Percentiles rank a stretch among this genome's conserved stretches.
phyloP scores from a whole-genome alignment of 2,113 vertebrate genomes.

The Ophthalmolycus amberensis region DNA sequence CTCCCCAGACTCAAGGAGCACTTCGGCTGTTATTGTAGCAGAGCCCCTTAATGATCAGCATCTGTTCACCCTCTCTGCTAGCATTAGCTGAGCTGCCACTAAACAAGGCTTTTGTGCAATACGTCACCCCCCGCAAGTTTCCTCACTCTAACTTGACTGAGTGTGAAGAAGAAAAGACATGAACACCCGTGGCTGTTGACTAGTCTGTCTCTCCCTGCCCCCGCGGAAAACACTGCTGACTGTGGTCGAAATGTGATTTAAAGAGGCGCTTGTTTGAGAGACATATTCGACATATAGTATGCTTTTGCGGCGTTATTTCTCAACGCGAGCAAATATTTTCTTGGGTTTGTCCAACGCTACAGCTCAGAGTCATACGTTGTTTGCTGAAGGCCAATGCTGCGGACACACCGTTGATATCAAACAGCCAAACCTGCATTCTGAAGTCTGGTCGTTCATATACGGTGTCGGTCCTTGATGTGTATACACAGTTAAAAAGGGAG shows the following conservation, averaged over 20 bases:
- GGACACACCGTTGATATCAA: constrained; percentile 31
- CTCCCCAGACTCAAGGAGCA: constrained; percentile 73
- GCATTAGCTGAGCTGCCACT: constrained; percentile 59
- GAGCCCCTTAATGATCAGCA: constrained; percentile 79
- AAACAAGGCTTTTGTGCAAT: constrained; percentile 60
- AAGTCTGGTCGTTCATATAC: constrained; percentile 4
- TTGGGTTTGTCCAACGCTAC: not conserved
- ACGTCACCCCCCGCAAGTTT: constrained; percentile 43
- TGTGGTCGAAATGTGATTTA: constrained; percentile 58
- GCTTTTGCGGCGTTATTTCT: constrained; percentile 33
- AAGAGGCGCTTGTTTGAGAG: constrained; percentile 52
- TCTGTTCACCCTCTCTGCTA: constrained; percentile 70
- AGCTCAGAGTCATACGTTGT: constrained; percentile 31
- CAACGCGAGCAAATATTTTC: constrained; percentile 62
- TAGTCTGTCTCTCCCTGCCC: constrained; percentile 22
- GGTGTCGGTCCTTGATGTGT: constrained; percentile 3
- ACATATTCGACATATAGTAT: constrained; percentile 27
- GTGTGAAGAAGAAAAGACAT: not conserved
- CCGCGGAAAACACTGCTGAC: constrained; percentile 62
- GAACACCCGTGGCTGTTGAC: constrained; percentile 22
- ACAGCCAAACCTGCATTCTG: not conserved
- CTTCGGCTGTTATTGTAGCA: constrained; percentile 76
- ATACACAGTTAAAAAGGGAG: not conserved
- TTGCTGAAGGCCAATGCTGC: constrained; percentile 22
- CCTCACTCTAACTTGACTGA: constrained; percentile 36